Conservation (phyloP, 2,113 vertebrate genomes). For the Triplophysa rosa region DNA sequence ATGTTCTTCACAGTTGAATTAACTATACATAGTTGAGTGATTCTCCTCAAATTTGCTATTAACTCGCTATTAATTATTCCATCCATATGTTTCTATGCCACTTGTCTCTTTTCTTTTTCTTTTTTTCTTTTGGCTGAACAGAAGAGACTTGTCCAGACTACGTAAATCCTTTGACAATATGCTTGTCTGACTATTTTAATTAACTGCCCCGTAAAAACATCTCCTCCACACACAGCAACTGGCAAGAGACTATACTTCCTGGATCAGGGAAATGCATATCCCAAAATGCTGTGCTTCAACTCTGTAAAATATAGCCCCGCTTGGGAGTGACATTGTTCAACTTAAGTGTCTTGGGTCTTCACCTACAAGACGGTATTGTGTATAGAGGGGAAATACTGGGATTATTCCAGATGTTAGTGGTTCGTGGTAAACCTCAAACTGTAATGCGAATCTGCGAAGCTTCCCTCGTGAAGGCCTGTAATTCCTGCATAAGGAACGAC, state of each 20-base stretch:
- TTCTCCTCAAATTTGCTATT: constrained; percentile 5
- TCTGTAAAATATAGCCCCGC: constrained; percentile 26
- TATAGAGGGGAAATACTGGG: background rate
- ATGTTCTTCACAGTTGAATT: constrained; percentile 16
- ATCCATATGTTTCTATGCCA: constrained; percentile 23
- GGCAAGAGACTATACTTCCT: constrained; percentile 21
- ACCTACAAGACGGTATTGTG: background rate
- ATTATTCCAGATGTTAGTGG: constrained; percentile 28
- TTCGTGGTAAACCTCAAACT: constrained; percentile 22
- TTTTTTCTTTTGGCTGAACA: constrained; percentile 21
- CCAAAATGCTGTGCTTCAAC: background rate
- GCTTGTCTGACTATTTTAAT: constrained; percentile 41
- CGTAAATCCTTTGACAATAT: constrained; percentile 45
- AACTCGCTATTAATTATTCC: constrained; percentile 33
- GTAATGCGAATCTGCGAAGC: background rate
- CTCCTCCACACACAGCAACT: constrained; percentile 15
- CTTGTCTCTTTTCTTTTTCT: constrained; percentile 5
- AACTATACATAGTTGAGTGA: constrained; percentile 5
- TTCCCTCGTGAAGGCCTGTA: no score
- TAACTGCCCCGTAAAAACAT: constrained; percentile 38
- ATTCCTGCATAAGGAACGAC: no score
- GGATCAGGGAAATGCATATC: constrained; percentile 21
- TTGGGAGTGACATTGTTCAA: constrained; percentile 1
- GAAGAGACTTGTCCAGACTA: constrained; percentile 10
- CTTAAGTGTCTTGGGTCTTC: background rate